Conservation (phyloP, 2,113 vertebrate genomes). For the Eretmodus cyanostictus region DNA sequence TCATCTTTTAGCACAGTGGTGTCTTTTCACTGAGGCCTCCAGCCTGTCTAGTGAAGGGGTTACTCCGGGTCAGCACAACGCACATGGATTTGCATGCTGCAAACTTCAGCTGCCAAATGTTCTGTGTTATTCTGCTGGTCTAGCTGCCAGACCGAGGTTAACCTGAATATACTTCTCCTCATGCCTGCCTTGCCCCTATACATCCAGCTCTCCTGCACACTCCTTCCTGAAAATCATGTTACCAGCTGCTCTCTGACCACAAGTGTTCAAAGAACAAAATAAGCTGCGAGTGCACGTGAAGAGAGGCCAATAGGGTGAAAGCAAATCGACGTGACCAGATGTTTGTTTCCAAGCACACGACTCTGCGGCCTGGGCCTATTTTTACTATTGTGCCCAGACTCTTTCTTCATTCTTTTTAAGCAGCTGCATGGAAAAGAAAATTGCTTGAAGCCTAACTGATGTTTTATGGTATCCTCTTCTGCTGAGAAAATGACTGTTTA, state of each 20-base stretch:
- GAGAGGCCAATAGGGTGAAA: slow-evolving; percentile 47
- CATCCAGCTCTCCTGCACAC: slow-evolving; percentile 42
- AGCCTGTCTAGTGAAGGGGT: background rate
- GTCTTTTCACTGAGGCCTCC: background rate
- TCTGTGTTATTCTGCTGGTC: slow-evolving; percentile 31
- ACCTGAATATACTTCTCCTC: slow-evolving; percentile 48
- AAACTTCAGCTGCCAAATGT: slow-evolving; percentile 9
- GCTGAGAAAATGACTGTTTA: slow-evolving; percentile 64
- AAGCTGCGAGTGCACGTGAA: slow-evolving; percentile 60
- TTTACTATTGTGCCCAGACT: slow-evolving; percentile 72
- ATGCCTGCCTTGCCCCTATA: slow-evolving; percentile 29
- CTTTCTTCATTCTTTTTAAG: slow-evolving; percentile 67
- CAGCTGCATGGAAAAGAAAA: slow-evolving; percentile 69
- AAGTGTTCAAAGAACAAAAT: slow-evolving; percentile 68
- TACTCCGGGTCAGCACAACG: slow-evolving; percentile 4
- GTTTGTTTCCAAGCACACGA: slow-evolving; percentile 72
- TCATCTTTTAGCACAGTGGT: slow-evolving; percentile 25
- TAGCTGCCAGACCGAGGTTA: slow-evolving; percentile 46
- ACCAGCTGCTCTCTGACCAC: slow-evolving; percentile 65
- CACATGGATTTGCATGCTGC: background rate
- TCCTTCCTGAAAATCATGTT: slow-evolving; percentile 60
- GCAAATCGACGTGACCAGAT: slow-evolving; percentile 68
- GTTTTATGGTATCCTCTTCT: slow-evolving; percentile 74
- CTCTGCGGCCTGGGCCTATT: slow-evolving; percentile 69
- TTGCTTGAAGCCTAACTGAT: slow-evolving; percentile 67